Base-by-base conservation (phyloP, 2,113 vertebrate genomes). In the Gadus macrocephalus region DNA sequence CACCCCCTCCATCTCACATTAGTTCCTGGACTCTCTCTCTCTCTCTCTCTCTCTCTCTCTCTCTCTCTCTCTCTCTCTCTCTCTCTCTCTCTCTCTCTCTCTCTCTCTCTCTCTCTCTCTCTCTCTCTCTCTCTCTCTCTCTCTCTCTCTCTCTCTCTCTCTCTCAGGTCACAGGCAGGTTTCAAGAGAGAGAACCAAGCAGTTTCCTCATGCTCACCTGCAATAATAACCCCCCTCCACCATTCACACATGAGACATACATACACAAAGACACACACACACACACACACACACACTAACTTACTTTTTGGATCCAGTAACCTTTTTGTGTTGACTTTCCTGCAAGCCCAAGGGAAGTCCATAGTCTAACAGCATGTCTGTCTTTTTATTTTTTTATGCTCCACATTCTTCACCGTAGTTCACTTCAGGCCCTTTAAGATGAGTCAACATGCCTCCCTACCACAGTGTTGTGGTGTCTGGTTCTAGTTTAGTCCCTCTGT, bases 191-290 rank as follows among this genome's bases (percentile, higher is more conserved):
- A 35, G 31, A 35, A 28, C 35, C 62, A 60, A 8, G 31, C 31
- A 65, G 35, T 42, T 81, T 72, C 66, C 69, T 74, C 22, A 42
- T 68, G 62, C 61, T 74, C 71, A 31, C 62, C 28, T 68, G 61
- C 16, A 71, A 74, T 69, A 71, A 67, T 66, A 74, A 66, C 55
- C 53, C 25, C 27, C 31, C 31, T 35, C 12, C 53, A 55, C 53
- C 53, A 15, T 16, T 12, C 53, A 55, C 16, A 55, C 31, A 35
- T 35, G 31, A 35, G 7, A 9, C 53, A 16, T 14, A 4, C 53
- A 55, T 12, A 55, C 53, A 55, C 53, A 58, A 16, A 58, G 5
- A 58, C 55, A 58, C 55, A 6, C 55, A 15, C 55, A 15, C 55
- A 15, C 14, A 15, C 55, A 58, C 15, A 15, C 55, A 58, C 55